Percentiles rank a stretch among this genome's conserved stretches.
phyloP scores from a whole-genome alignment of 2,888 invertebrate genomes.

The Diaprepes abbreviatus region DNA sequence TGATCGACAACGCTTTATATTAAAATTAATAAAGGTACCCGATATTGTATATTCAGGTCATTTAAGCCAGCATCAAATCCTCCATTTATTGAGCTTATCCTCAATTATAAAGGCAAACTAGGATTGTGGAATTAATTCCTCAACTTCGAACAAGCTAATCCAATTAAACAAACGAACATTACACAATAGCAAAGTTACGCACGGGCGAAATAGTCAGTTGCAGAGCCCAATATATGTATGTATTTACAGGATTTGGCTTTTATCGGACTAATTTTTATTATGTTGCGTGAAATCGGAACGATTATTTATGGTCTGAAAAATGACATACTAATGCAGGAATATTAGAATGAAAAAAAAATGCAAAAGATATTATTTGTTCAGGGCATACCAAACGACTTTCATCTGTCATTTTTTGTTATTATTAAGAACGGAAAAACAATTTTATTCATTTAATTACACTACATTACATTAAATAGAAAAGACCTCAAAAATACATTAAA shows the following conservation, averaged over 20 bases:
- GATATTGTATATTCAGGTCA: constrained; percentile 21
- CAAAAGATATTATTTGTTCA: no score
- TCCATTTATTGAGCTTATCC: constrained; percentile 25
- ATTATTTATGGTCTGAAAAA: no score
- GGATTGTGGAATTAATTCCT: constrained; percentile 32
- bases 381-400: no score
- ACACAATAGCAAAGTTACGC: constrained; percentile 29
- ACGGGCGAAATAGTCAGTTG: constrained; percentile 13
- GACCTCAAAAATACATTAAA: no score
- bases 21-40: constrained; percentile 6
- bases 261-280: not conserved
- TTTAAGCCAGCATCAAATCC: constrained; percentile 15
- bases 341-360: no score
- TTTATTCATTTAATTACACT: no score
- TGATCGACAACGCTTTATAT: no score
- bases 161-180: constrained; percentile 31
- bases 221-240: not conserved
- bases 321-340: no score
- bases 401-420: no score
- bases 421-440: no score
- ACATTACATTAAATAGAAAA: no score
- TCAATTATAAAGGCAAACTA: constrained; percentile 27
- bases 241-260: not conserved
- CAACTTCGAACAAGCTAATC: constrained; percentile 36
- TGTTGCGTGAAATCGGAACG: no score